Percentiles rank a stretch among this genome's conserved stretches.
Evolutionary conservation across 2,888 invertebrate genomes (phyloP).

Genomic region (Melinaea marsaeus): DNA sequence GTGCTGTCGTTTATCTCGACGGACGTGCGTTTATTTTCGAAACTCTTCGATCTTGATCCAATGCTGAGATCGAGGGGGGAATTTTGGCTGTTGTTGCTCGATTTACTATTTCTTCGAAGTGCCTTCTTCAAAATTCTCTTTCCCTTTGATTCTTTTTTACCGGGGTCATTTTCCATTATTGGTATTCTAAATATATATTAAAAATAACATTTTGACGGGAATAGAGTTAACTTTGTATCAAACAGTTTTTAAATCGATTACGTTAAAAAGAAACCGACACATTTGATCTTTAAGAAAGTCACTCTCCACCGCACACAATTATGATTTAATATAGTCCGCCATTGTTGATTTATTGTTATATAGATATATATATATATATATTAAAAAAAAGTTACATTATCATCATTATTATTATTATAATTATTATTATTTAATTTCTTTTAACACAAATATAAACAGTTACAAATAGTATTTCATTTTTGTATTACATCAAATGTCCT

Average conservation of each 20-base stretch:
- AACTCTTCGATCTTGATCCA: constrained; percentile 57
- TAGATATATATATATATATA: neutral
- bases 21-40: constrained; percentile 52
- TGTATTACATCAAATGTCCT: constrained; percentile 20
- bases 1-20: constrained; percentile 52
- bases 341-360: constrained; percentile 16
- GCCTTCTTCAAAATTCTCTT: constrained; percentile 70
- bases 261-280: constrained; percentile 1
- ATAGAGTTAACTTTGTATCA: constrained; percentile 9
- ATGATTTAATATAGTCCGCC: constrained; percentile 17
- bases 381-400: constrained; percentile 25
- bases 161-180: constrained; percentile 75
- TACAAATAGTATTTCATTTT: constrained; percentile 16
- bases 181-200: constrained; percentile 31
- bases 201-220: constrained; percentile 53
- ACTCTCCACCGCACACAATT: constrained; percentile 22
- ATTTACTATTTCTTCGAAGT: constrained; percentile 62
- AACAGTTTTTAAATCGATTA: constrained; percentile 3
- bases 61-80: constrained; percentile 46
- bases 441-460: constrained; percentile 14
- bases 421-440: constrained; percentile 13
- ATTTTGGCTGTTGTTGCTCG: constrained; percentile 53
- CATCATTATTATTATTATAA: no score
- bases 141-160: constrained; percentile 70
- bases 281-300: neutral